Percentiles rank a stretch among this genome's conserved stretches.
Conservation (phyloP, 2,888 invertebrate species). For the Melikaiella ostensackeni region DNA sequence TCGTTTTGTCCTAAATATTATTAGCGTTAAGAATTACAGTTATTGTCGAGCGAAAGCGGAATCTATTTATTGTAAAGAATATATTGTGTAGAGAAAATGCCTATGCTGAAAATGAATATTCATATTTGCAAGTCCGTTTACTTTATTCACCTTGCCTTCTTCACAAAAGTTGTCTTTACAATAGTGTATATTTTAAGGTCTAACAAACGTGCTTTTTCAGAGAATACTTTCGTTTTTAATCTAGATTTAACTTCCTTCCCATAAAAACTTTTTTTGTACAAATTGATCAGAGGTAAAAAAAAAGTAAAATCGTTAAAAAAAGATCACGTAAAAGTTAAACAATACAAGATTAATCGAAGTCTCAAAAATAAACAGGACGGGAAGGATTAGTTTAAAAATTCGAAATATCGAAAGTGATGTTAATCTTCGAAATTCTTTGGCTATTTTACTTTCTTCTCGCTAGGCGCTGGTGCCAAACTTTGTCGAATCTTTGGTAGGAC, state of each 20-base stretch:
- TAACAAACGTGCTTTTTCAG: background rate
- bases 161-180: background rate
- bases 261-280: too few relatives aligned
- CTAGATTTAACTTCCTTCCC: background rate
- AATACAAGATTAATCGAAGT: background rate
- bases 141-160: background rate
- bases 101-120: constrained; percentile 3
- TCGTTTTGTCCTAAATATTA: background rate
- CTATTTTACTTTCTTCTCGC: constrained; percentile 27
- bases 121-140: background rate
- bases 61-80: background rate
- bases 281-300: too few relatives aligned
- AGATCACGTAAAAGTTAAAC: too few relatives aligned
- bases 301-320: too few relatives aligned
- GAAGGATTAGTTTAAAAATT: background rate
- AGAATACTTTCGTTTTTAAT: background rate
- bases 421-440: constrained; percentile 20
- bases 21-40: background rate
- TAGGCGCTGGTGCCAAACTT: constrained; percentile 44
- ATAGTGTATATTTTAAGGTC: background rate
- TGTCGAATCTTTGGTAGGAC: constrained; percentile 79
- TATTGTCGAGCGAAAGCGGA: background rate
- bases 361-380: background rate
- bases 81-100: background rate
- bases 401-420: background rate